Conservation (phyloP, 2,888 invertebrate genomes). For the Rhorus exstirpatorius region DNA sequence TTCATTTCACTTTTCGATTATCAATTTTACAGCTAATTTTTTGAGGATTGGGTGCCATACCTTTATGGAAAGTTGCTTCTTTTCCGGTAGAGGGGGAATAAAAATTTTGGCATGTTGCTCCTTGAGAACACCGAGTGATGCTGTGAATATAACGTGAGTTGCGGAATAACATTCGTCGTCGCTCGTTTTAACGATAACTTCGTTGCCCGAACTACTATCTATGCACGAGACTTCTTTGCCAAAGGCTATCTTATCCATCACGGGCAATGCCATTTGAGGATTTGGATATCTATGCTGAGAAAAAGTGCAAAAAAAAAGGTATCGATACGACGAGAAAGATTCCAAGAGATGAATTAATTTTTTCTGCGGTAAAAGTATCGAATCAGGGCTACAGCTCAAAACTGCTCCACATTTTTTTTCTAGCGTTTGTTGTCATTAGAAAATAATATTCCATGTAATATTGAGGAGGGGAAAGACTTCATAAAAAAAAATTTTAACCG, state of each 20-base stretch:
- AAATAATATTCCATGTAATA: too few relatives aligned
- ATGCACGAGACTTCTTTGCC: conserved; percentile 88
- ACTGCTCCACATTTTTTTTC: too few relatives aligned
- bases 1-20: not conserved
- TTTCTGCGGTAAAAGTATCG: too few relatives aligned
- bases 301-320: conserved; percentile 49
- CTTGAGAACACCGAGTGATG: conserved; percentile 90
- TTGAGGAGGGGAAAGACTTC: too few relatives aligned
- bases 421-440: too few relatives aligned
- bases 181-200: conserved; percentile 87
- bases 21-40: not conserved
- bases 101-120: conserved; percentile 88
- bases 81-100: conserved; percentile 87
- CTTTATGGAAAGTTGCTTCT: conserved; percentile 88
- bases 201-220: conserved; percentile 86
- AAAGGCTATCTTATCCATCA: conserved; percentile 86
- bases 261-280: conserved; percentile 84
- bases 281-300: conserved; percentile 87
- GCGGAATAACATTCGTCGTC: conserved; percentile 88
- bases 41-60: too few relatives aligned
- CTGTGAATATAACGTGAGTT: conserved; percentile 90
- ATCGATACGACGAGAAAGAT: not conserved
- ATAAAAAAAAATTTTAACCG: too few relatives aligned
- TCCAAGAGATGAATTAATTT: too few relatives aligned
- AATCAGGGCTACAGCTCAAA: too few relatives aligned